Conservation (phyloP, 2,888 invertebrate genomes). For the Uloborus plumipes region DNA sequence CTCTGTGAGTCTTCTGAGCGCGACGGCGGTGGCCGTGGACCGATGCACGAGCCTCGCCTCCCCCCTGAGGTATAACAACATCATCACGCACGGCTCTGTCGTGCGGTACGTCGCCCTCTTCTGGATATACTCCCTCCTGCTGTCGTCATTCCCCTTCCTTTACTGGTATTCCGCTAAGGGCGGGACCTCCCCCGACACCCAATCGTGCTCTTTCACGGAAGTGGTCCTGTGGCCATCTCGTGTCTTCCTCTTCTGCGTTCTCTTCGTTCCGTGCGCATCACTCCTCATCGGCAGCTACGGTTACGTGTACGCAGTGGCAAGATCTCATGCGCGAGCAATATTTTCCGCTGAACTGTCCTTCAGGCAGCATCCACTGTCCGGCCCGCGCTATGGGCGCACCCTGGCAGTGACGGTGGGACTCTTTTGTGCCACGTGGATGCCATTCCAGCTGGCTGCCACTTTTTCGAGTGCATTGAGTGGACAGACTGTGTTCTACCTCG, state of each 20-base stretch:
- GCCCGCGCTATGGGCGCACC: slow-evolving; percentile 77
- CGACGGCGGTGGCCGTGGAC: slow-evolving; percentile 78
- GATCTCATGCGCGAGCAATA: slow-evolving; percentile 78
- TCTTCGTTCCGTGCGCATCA: slow-evolving; percentile 77
- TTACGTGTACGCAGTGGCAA: slow-evolving; percentile 78
- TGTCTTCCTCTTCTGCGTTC: slow-evolving; percentile 76
- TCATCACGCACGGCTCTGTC: slow-evolving; percentile 77
- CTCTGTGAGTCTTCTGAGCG: slow-evolving; percentile 76
- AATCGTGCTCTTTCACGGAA: slow-evolving; percentile 68
- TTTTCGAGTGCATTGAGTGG: slow-evolving; percentile 69
- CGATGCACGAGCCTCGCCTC: slow-evolving; percentile 77
- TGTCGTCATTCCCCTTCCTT: slow-evolving; percentile 76
- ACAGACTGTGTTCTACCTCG: slow-evolving; percentile 75
- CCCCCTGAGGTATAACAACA: slow-evolving; percentile 77
- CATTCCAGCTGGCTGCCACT: slow-evolving; percentile 75
- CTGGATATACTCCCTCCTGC: slow-evolving; percentile 76
- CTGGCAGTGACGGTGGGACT: slow-evolving; percentile 78
- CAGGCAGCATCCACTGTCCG: slow-evolving; percentile 69
- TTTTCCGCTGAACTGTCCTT: slow-evolving; percentile 77
- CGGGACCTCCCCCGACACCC: slow-evolving; percentile 14
- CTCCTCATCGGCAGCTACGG: slow-evolving; percentile 77
- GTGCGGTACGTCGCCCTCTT: slow-evolving; percentile 76
- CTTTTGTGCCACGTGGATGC: slow-evolving; percentile 77
- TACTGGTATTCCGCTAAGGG: slow-evolving; percentile 71
- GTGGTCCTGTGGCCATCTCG: slow-evolving; percentile 75